Evolutionary conservation across 2,797 vertebrate species (phyloP).

Genomic region (Gobio occitaniae): DNA sequence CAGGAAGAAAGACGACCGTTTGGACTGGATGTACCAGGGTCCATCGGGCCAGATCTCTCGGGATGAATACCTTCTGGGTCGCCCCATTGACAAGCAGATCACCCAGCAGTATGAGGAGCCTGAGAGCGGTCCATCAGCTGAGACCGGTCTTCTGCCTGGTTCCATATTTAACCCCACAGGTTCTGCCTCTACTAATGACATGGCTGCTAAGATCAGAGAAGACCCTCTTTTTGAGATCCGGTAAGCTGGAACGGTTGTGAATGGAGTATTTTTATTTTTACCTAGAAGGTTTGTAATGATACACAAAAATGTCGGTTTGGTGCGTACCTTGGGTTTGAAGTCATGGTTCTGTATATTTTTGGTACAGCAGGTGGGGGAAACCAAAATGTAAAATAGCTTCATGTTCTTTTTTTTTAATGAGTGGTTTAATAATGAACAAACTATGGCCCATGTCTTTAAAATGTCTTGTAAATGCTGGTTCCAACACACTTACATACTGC

Average conservation of each 20-base stretch:
- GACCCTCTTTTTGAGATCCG: constrained; percentile 95
- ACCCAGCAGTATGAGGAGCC: constrained; percentile 88
- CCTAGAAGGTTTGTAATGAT: neutral
- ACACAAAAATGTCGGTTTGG: neutral
- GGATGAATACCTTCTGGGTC: constrained; percentile 93
- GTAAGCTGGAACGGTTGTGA: constrained; percentile 68
- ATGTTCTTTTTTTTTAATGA: neutral
- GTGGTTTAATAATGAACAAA: too few relatives aligned
- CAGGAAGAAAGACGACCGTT: constrained; percentile 93
- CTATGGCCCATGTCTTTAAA: too few relatives aligned
- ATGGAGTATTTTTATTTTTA: neutral
- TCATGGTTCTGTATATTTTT: neutral
- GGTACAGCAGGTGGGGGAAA: neutral
- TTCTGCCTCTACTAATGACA: constrained; percentile 86
- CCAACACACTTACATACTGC: too few relatives aligned
- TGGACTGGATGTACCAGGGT: constrained; percentile 99
- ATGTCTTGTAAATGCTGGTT: too few relatives aligned
- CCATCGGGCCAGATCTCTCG: constrained; percentile 90
- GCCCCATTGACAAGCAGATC: constrained; percentile 93
- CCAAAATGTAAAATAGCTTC: neutral
- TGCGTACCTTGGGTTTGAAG: neutral
- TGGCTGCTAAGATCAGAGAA: constrained; percentile 95
- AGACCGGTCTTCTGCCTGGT: constrained; percentile 92
- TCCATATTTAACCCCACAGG: constrained; percentile 86
- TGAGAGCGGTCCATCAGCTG: constrained; percentile 84